Base-by-base conservation (phyloP, 64 coral and sea anemone species). In the Exaiptasia diaphana region DNA sequence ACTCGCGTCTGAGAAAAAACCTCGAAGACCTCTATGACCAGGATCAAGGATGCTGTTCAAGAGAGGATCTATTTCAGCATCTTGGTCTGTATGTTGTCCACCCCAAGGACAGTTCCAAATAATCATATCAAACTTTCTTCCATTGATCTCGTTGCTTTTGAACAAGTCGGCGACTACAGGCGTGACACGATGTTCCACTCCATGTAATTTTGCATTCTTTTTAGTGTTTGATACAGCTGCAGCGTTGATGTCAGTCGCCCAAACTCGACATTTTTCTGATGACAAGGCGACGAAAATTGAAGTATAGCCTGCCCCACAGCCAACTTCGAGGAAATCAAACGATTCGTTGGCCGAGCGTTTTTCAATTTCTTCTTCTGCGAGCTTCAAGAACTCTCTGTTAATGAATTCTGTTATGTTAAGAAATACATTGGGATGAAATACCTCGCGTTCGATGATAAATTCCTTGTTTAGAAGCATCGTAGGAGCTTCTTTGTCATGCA, bases 111-210 rank as follows among this genome's bases (percentile, higher is more conserved):
- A 0, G 29, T 71, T 41, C 67, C 67, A 71, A 41, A 41, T 41
- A 25, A 71, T 71, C 67, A 71, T 71, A 41, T 71, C 38, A 18
- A 71, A 71, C 29, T 71, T 71, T 41, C 20, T 71, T 41, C 67
- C 67, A 43, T 2, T 25, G 36, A 71, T 10, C 28, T 41, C 35
- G 23, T 43, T 13, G 15, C 45, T 4, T 9, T 71, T 31, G 27
- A 71, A 71, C 20, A 71, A 36, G 14, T 71, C 38, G 11, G 67
- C 67, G 14, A 10, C 28, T 12, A 71, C 67, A 5, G 37, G 37
- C 3, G 22, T n/a, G 5, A 71, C 35, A 9, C 38, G 38, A 20
- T 10, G n/a, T 0, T 71, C 67, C 9, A 71, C 67, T 22, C 36
- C 67, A 23, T 41, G 67, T 5, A 71, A 11, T 18, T 71, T 71